Conservation (phyloP, 2,113 vertebrate species). For the Penelope pileata region DNA sequence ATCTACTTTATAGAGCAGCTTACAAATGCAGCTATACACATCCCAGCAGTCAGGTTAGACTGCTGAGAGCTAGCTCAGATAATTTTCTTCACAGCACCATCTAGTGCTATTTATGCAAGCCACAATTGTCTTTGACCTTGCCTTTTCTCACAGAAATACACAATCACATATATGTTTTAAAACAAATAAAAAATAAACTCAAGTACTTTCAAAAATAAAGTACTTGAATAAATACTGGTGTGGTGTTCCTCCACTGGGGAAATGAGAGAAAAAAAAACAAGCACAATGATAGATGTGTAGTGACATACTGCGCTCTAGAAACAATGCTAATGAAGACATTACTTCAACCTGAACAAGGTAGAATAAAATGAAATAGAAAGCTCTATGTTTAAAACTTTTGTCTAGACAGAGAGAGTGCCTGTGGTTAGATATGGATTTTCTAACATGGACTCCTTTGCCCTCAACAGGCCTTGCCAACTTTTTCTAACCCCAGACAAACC, state of each 20-base stretch:
- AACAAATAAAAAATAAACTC: neutral
- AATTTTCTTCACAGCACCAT: slow-evolving; percentile 67
- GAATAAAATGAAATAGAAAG: neutral
- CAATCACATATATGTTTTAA: accelerated
- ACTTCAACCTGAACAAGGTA: neutral
- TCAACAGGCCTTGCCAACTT: neutral
- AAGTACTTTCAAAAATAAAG: neutral
- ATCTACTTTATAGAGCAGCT: neutral
- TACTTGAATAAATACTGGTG: neutral
- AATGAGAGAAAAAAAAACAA: neutral
- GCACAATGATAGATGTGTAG: neutral
- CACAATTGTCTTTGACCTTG: neutral
- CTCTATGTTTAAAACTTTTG: neutral
- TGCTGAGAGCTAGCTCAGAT: neutral
- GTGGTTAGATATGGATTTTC: neutral
- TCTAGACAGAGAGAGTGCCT: neutral
- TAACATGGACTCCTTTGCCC: neutral
- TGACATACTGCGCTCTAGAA: neutral
- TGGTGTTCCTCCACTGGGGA: neutral
- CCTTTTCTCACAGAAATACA: neutral
- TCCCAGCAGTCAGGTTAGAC: neutral
- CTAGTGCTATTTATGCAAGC: slow-evolving; percentile 25
- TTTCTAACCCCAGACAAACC: neutral
- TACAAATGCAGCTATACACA: neutral
- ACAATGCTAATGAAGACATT: neutral